Conservation (phyloP, 2,797 vertebrate species). For the Hydrophis major region DNA sequence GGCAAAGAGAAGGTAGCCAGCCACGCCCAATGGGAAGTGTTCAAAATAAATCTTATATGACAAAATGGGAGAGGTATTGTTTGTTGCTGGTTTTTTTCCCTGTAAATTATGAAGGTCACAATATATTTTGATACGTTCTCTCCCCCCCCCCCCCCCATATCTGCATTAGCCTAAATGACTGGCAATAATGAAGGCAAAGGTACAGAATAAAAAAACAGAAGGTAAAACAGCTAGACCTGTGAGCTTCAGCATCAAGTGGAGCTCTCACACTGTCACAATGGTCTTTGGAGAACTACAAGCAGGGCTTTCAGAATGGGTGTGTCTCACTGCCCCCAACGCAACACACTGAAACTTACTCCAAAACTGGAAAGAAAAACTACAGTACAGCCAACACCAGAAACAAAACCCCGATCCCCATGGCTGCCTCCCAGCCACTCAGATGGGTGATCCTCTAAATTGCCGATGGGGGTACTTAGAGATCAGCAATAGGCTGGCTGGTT, state of each 20-base stretch:
- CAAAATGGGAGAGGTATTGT: slow-evolving; percentile 38
- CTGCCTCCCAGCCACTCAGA: slow-evolving; percentile 23
- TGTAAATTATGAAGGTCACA: background rate
- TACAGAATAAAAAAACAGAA: slow-evolving; percentile 2
- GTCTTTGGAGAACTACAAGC: slow-evolving; percentile 68
- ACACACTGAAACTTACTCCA: slow-evolving; percentile 40
- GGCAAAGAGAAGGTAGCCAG: slow-evolving; percentile 59
- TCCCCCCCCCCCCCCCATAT: background rate
- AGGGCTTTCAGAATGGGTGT: slow-evolving; percentile 72
- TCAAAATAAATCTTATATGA: slow-evolving; percentile 51
- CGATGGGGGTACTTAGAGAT: background rate
- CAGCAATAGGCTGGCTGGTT: slow-evolving; percentile 20
- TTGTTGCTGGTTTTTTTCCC: slow-evolving; percentile 21
- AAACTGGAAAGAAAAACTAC: slow-evolving; percentile 35
- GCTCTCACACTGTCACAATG: slow-evolving; percentile 8
- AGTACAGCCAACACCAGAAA: slow-evolving; percentile 20
- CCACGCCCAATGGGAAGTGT: slow-evolving; percentile 74
- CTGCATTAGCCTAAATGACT: background rate
- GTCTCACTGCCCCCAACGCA: slow-evolving; percentile 54
- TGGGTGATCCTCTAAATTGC: slow-evolving; percentile 3
- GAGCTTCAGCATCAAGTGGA: slow-evolving; percentile 7
- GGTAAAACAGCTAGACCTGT: background rate
- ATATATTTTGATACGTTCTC: background rate
- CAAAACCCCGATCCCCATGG: background rate
- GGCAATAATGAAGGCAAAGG: slow-evolving; percentile 31